Evolutionary conservation across 2,113 vertebrate genomes (phyloP).

Genomic region (Procapra przewalskii): DNA sequence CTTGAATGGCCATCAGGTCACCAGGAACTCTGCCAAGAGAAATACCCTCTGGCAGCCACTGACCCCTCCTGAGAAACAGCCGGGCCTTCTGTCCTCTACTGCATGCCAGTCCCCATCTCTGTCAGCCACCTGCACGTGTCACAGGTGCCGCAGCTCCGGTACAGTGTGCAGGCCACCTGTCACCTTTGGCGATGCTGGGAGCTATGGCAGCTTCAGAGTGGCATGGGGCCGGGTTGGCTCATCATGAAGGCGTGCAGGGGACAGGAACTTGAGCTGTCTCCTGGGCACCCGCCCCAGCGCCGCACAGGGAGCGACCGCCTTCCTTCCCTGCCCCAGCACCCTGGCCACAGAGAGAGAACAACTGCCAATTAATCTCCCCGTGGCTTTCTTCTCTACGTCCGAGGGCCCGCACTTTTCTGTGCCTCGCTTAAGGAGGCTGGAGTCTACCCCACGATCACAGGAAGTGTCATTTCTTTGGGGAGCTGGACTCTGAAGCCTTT

Average conservation of each 20-base stretch:
- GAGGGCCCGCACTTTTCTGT: background rate
- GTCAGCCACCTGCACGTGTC: conserved; percentile 44
- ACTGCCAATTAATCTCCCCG: background rate
- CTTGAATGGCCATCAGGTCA: background rate
- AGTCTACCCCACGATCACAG: background rate
- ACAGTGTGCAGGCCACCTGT: conserved; percentile 22
- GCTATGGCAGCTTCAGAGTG: conserved; percentile 48
- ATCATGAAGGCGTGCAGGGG: background rate
- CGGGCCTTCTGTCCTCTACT: conserved; percentile 8
- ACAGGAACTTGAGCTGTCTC: background rate
- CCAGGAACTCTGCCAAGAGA: background rate
- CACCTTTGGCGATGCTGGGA: conserved; percentile 50
- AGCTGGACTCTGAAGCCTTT: background rate
- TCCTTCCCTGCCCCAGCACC: background rate
- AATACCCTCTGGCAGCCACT: background rate
- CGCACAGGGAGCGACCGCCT: background rate
- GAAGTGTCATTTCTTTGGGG: background rate
- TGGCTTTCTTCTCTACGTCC: background rate
- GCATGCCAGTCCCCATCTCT: background rate
- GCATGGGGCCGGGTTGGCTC: background rate
- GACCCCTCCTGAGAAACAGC: background rate
- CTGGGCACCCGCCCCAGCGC: background rate
- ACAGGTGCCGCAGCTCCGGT: background rate
- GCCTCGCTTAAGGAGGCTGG: background rate
- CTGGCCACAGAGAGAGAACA: background rate